Percentiles rank a stretch among this genome's conserved stretches.
phyloP scores from a whole-genome alignment of 2,888 invertebrate genomes.

The Peribatodes rhomboidaria region DNA sequence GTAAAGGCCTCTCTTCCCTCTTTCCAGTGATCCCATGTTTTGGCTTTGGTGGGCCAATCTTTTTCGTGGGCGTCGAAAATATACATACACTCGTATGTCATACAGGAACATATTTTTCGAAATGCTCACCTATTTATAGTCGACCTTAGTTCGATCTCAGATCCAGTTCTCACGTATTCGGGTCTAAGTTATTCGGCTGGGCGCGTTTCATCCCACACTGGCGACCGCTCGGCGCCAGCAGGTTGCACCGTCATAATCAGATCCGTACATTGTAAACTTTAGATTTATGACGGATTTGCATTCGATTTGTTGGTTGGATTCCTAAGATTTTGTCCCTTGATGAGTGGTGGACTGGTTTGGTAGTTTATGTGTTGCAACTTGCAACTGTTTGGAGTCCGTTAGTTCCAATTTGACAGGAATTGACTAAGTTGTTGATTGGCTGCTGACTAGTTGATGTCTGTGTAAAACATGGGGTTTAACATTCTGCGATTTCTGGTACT shows the following conservation, averaged over 20 bases:
- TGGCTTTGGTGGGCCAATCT: too few species aligned
- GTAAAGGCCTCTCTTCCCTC: too few species aligned
- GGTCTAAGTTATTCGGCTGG: conserved; percentile 33
- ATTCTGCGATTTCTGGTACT: too few species aligned
- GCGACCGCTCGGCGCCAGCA: conserved; percentile 35
- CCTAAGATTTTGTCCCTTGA: conserved; percentile 28
- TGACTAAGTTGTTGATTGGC: too few species aligned
- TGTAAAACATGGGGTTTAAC: too few species aligned
- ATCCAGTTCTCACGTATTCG: conserved; percentile 36
- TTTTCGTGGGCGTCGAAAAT: too few species aligned
- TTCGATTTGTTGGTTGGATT: conserved; percentile 33
- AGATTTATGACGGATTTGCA: conserved; percentile 36
- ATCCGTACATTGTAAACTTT: conserved; percentile 31
- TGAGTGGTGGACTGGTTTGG: conserved; percentile 18
- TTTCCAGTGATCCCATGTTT: too few species aligned
- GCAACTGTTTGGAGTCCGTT: conserved; percentile 7
- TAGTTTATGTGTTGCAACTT: conserved; percentile 21
- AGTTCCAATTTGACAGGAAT: conserved; percentile 19
- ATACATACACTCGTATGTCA: too few species aligned
- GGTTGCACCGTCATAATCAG: conserved; percentile 29
- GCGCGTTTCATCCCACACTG: conserved; percentile 36
- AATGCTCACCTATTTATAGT: too few species aligned
- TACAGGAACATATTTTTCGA: too few species aligned
- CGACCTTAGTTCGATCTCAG: conserved; percentile 23
- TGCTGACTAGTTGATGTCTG: too few species aligned